Base-by-base conservation (phyloP, 2,888 invertebrate genomes). In the Agrilus biguttatus region DNA sequence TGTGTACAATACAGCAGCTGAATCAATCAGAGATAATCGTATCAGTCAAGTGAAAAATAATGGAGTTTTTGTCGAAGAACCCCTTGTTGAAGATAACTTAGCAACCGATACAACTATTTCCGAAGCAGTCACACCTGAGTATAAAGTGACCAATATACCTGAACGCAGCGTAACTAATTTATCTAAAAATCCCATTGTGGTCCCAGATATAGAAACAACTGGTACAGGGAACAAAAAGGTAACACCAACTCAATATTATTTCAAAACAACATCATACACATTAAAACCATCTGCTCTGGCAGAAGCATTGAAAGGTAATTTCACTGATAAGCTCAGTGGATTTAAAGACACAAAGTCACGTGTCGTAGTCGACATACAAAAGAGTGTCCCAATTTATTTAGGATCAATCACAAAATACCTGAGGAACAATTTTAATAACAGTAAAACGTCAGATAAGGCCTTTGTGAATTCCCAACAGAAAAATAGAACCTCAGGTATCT, bases 291-390 rank as follows among this genome's bases (percentile, higher is more conserved):
- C 2, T 28, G 8, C 19, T 2, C 8, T 37, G 36, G 36, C 17
- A 37, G 19, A 14, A 37, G 21, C 14, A 19, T 37, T 19, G 21
- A 19, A 21, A 17, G 21, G 37, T 5, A 37, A 36, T 36, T 36
- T 36, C 4, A 36, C 28, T 28, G 10, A 28, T 13, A 14, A 36
- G 7, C 36, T 36, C 36, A 36, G 28, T 28, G 28, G 28, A 28
- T 28, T 28, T 28, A 28, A 28, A 4, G 28, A 28, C 10, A 28
- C 28, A 10, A 28, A 28, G 10, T 28, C 28, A 28, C 28, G 28
- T 5, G 67, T 67, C 1, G 60, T 70, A 33, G 77, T 81, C 1
- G 78, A 81, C 63, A 62, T 82, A 4, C 79, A 80, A 53, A 69
- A 78, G 58, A 80, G 80, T 1, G 64, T 80, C 14, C 76, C 76